Evolutionary conservation across 2,113 vertebrate species (phyloP).

Genomic region (Parus major): DNA sequence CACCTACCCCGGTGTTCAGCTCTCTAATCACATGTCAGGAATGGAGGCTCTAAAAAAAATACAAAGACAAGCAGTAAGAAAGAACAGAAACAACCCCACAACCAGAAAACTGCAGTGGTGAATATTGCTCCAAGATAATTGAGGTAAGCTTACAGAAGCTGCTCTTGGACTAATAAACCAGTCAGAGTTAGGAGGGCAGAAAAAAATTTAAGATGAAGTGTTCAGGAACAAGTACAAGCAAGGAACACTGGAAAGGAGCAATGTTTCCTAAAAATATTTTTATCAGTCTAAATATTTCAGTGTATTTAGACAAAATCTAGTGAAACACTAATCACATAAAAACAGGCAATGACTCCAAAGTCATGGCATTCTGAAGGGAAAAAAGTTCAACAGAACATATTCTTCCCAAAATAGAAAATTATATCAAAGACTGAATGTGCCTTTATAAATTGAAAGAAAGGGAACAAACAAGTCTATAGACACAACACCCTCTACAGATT

Average conservation of each 20-base stretch:
- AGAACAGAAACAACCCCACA: neutral
- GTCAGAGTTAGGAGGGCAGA: neutral
- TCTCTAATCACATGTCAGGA: neutral
- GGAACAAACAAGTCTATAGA: constrained; percentile 39
- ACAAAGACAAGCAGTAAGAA: neutral
- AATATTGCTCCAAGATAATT: neutral
- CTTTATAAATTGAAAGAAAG: constrained; percentile 6
- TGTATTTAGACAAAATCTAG: constrained; percentile 19
- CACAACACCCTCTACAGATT: constrained; percentile 36
- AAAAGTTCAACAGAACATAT: neutral
- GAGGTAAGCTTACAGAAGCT: neutral
- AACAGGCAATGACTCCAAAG: neutral
- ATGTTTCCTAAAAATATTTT: neutral
- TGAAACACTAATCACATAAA: constrained; percentile 5
- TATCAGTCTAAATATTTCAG: constrained; percentile 14
- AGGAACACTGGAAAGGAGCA: neutral
- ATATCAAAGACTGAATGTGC: neutral
- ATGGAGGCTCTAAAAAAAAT: neutral
- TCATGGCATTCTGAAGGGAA: neutral
- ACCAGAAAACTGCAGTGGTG: neutral
- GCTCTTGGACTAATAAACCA: neutral
- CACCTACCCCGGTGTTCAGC: neutral
- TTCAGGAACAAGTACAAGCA: neutral
- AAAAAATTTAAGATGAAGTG: neutral
- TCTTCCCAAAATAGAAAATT: constrained; percentile 28